A percentile compares a stretch with the other conserved stretches of the same genome.
Evolutionary conservation across 2,113 vertebrate species (phyloP).

Genomic region (Bothrops jararaca): DNA sequence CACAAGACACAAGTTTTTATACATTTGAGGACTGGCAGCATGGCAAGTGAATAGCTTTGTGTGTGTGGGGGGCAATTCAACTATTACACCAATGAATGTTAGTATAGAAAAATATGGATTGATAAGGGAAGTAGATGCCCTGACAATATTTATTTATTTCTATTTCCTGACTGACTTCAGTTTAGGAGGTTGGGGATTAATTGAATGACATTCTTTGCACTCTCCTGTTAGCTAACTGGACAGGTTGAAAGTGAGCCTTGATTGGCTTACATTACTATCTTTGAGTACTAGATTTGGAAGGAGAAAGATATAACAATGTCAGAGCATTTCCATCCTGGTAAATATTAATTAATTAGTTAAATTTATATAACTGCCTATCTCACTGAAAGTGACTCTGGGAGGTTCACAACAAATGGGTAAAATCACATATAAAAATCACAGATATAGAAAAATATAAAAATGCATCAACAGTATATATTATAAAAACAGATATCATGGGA

Average conservation of each 20-base stretch:
- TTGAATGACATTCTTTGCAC: neutral
- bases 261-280: neutral
- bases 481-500: neutral
- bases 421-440: neutral
- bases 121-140: neutral
- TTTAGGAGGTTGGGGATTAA: neutral
- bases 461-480: neutral
- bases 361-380: no score
- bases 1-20: neutral
- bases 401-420: neutral
- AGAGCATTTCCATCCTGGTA: neutral
- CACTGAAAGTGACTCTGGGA: neutral
- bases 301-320: neutral
- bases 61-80: neutral
- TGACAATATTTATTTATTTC: neutral
- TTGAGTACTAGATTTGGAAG: neutral
- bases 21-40: neutral
- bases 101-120: neutral
- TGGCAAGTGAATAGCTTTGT: neutral
- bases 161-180: neutral
- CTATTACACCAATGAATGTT: neutral
- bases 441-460: neutral
- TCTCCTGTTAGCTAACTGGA: neutral
- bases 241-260: neutral
- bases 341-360: neutral